Evolutionary conservation across 2,888 invertebrate genomes (phyloP), one percentile per base, ranked within the genome.

Genomic region (Cerastoderma edule): DNA sequence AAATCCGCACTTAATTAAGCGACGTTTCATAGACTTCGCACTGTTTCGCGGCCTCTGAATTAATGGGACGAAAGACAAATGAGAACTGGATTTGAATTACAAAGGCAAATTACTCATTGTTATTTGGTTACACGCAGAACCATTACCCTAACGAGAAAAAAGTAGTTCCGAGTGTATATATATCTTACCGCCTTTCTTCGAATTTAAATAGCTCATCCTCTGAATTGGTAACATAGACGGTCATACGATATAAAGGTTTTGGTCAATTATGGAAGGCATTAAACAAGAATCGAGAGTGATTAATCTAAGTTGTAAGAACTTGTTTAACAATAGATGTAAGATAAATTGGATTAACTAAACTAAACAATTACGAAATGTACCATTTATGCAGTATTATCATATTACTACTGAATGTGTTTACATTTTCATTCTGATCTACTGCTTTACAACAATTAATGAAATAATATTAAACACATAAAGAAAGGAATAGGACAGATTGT

Each of bases 101-200:
- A 64, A 44, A 64, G 28, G 39, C 64, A 44, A 64, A 64, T 64
- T 46, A 64, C 64, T 64, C 64, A 64, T 64, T 28, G 50, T 50
- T 50, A 50, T 50, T 50, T 22, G 50, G 50, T 50, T 13, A 50
- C 50, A 50, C 22, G 22, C 2, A 50, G 16, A 22, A 24, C 50
- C 22, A n/a, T 50, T 50, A 50, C 24, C 22, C 50, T 10, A 22
- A 22, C 8, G 39, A 16, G 16, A 16, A 39, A 16, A 39, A 39
- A 39, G 10, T 39, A 13, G n/a, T n/a, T n/a, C 10, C 8, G 16
- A 39, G 39, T 39, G 39, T 39, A 39, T 39, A 39, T 39, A 13
- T 39, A 13, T n/a, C 46, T 46, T 19, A 46, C 46, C 46, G 16
- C 19, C 46, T 46, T 46, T 5, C 2, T 46, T 46, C 19, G n/a